Evolutionary conservation across 2,888 invertebrate genomes (phyloP), one percentile per base, ranked within the genome.

Genomic region (Boloria euphrosyne): DNA sequence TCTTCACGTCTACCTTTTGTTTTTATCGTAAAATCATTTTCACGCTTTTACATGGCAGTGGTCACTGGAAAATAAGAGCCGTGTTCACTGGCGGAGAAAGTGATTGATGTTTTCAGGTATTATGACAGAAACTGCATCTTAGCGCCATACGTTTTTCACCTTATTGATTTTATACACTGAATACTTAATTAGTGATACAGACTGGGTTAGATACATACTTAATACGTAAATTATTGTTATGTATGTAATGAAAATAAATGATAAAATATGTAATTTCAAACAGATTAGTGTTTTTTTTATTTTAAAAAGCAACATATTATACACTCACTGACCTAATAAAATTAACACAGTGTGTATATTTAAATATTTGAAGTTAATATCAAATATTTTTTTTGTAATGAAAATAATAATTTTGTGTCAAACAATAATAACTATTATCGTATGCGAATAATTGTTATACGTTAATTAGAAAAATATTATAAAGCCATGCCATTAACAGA

Each of bases 11-110:
- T 10, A 44, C 1, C 46, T 57, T 46, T 57, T 46, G 57, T 16
- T 27, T 22, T 10, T 22, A 46, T 57, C 46, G 46, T 57, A 57
- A 46, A 46, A 49, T 22, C 31, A 49, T 62, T 62, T 58, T 49
- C 43, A 58, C 44, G 44, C 43, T 49, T 17, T 17, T 22, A 51
- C 57, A 44, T 43, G 38, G 27, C 13, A 55, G 18, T 54, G 54
- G 22, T 50, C 62, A 68, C 38, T 57, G 50, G 57, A 62, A 65
- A 62, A 68, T 60, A 62, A 47, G 44, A 50, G 44, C 58, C 79
- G 82, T 78, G 81, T 74, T 77, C 72, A 72, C 70, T 69, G 67
- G 66, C 71, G 79, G 86, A 78, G 88, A 89, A 89, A 89, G 89
- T 86, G 78, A 80, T 81, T 74, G 68, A 74, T 55, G 38, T 62